Base-by-base conservation (phyloP, 2,113 vertebrate species). In the Dolichallabes microphthalmus region DNA sequence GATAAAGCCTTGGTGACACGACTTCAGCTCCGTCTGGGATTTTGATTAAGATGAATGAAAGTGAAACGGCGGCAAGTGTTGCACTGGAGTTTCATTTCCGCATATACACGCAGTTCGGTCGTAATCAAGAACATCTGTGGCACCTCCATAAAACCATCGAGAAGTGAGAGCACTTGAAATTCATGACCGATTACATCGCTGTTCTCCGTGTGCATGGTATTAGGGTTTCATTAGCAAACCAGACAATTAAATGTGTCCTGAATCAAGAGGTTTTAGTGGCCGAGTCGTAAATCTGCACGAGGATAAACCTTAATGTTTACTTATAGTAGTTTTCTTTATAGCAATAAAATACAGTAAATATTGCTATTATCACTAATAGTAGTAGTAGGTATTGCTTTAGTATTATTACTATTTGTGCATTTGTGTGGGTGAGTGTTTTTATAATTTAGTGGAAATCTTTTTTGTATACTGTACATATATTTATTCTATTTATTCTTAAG, bases 1-100 rank as follows among this genome's bases (percentile, higher is more conserved):
- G 19, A 7, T 3, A 75, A 53, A 27, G 73, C 75, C 15, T 57
- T 11, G n/a, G 15, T 57, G 74, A 30, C 17, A 55, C 8, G 4
- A 17, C 97, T 98, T 92, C 98, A 96, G 90, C 97, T 97, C 17
- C 98, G 35, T 96, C 0, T 96, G 95, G 92, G 95, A 97, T 25
- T 97, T 96, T 64, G 35, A 81, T 81, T 80, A 63, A 80, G 58
- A 35, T 80, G 13, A 45, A 45, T 45, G 45, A 45, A 45, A 45
- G 45, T 61, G 19, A 52, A 80, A 50, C 7, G 1, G 60, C 60
- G 27, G 55, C 22, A 6, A 58, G 75, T 32, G 8, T 9, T 15
- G 30, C 19, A 39, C 30, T 22, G 9, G 27, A 60, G 76, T 61
- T 39, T 79, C 10, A 11, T 79, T 78, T 79, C 32, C 7, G 30